Evolutionary conservation across 2,113 vertebrate genomes (phyloP).

Genomic region (Picathartes gymnocephalus): DNA sequence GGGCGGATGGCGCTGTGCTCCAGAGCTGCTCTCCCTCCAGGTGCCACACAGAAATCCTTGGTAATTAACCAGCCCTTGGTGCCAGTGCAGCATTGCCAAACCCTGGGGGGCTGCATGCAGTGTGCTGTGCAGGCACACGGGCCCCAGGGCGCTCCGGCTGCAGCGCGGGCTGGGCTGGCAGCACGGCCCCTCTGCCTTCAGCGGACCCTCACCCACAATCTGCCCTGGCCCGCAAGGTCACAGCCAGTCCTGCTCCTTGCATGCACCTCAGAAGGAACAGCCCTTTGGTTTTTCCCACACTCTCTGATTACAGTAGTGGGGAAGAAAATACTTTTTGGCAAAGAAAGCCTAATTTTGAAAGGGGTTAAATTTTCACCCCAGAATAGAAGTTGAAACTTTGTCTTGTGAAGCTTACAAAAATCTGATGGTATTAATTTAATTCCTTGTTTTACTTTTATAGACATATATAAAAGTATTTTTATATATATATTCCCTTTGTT

Average conservation of each 20-base stretch:
- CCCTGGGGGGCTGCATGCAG: background rate
- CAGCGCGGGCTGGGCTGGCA: background rate
- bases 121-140: background rate
- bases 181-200: background rate
- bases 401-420: background rate
- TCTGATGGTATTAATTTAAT: background rate
- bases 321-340: background rate
- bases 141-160: too few species aligned
- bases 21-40: slow-evolving; percentile 1
- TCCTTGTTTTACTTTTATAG: background rate
- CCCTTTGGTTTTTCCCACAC: background rate
- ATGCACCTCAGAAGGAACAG: background rate
- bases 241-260: background rate
- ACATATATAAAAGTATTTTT: too few species aligned
- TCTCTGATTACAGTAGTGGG: background rate
- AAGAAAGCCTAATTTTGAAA: background rate
- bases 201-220: rapidly evolving
- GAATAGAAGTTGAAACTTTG: background rate
- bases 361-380: background rate
- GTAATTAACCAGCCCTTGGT: slow-evolving; percentile 6
- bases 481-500: too few species aligned
- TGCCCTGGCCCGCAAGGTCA: background rate
- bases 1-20: background rate
- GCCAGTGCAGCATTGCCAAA: background rate
- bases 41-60: background rate